A percentile compares a stretch with the other conserved stretches of the same genome.
Conservation (phyloP, 2,797 vertebrate genomes). For the Prionace glauca region DNA sequence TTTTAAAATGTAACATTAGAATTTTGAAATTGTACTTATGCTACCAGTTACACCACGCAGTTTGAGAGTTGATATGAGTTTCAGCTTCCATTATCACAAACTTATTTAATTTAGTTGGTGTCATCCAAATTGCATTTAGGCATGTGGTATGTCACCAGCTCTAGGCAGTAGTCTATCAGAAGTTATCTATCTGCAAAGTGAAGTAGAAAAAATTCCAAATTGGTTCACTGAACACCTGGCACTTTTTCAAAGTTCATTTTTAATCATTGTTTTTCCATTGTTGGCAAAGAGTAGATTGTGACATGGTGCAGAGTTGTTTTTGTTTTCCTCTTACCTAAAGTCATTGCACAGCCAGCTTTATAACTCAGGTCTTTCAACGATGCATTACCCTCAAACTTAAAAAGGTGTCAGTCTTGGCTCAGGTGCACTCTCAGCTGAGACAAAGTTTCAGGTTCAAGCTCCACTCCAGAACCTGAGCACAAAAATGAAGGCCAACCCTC, state of each 20-base stretch:
- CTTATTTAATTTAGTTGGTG: not conserved
- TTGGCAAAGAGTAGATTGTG: not conserved
- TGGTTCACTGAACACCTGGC: not conserved
- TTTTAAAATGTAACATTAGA: not conserved
- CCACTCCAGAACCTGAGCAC: not conserved
- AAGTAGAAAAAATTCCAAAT: not conserved
- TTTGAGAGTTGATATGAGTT: not conserved
- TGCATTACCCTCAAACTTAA: not conserved
- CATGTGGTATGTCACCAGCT: not conserved
- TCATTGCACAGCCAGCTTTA: not conserved
- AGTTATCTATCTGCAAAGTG: not conserved
- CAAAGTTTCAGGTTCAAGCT: not conserved
- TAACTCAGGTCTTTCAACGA: not conserved
- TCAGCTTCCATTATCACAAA: not conserved
- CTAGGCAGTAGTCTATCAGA: not conserved
- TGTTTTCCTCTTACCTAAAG: not conserved
- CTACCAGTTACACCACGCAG: not conserved
- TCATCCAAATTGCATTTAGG: not conserved
- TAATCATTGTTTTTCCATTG: not conserved
- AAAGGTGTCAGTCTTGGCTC: not conserved
- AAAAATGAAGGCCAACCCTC: not conserved
- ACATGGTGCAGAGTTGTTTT: conserved; percentile 3
- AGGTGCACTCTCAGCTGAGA: not conserved
- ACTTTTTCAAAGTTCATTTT: conserved; percentile 28
- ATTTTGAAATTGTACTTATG: not conserved